Evolutionary conservation across 2,888 invertebrate genomes (phyloP).

Genomic region (Hirudinaria manillensis): DNA sequence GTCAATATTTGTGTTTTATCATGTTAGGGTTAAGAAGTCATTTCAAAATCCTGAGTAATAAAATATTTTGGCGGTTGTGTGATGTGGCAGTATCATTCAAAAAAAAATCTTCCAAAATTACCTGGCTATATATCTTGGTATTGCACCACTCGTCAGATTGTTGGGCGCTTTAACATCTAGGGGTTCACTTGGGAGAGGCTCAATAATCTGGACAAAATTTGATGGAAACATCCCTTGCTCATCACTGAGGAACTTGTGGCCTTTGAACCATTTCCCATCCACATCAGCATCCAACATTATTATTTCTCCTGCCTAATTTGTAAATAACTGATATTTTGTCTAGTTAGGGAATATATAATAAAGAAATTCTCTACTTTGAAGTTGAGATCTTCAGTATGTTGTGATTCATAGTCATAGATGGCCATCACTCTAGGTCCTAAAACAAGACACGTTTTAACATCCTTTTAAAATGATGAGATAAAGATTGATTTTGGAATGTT

Average conservation of each 20-base stretch:
- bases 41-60: too few species aligned
- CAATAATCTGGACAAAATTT: slow-evolving; percentile 20
- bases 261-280: slow-evolving; percentile 14
- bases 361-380: slow-evolving; percentile 20
- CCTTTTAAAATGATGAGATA: not conserved
- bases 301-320: slow-evolving; percentile 10
- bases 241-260: not conserved
- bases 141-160: too few species aligned
- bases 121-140: too few species aligned
- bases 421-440: slow-evolving; percentile 14
- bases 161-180: too few species aligned
- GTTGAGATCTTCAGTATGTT: slow-evolving; percentile 15
- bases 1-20: not conserved
- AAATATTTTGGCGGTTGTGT: not conserved
- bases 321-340: not conserved
- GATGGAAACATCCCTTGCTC: slow-evolving; percentile 19
- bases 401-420: slow-evolving; percentile 19
- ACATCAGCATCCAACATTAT: slow-evolving; percentile 15
- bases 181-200: not conserved
- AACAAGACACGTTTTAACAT: slow-evolving; percentile 5
- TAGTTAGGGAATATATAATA: not conserved
- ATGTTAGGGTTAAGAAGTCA: not conserved
- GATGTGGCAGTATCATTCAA: not conserved
- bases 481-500: not conserved
- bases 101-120: not conserved